Evolutionary conservation across 2,797 vertebrate species (phyloP), one percentile per base, ranked within the genome.

Genomic region (Phoxinus dragarum): DNA sequence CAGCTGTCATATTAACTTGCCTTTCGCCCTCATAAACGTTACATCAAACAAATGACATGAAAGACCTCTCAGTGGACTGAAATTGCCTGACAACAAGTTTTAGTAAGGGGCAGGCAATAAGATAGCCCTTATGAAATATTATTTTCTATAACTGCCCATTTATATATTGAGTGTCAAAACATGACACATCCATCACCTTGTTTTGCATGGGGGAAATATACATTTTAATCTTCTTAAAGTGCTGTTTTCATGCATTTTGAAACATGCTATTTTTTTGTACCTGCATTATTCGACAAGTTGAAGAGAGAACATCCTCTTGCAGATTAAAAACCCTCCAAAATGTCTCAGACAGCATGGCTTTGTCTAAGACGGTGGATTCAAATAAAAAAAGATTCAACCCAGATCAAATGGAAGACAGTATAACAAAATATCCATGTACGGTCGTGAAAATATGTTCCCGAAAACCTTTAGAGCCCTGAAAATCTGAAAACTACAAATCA

Each of bases 11-110:
- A 81, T 78, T 86, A 81, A 75, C 76, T 86, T 82, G 80, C 64
- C 66, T 82, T 80, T 87, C 47, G 36, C 56, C 87, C 73, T 83
- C 77, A 59, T 85, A 78, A 87, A 82, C n/a, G 34, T 66, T 64
- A 68, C 84, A 89, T 88, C 88, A 89, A 80, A 87, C 75, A 78
- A 84, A 81, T 86, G 74, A 64, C 79, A 76, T 75, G 36, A 82
- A 83, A 88, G 74, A 68, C 68, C 52, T 86, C 86, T 74, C 82
- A 27, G 75, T 54, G 75, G 88, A 79, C 23, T 54, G n/a, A 56
- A 81, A 81, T 72, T 84, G 76, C 82, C 52, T 69, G 34, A 78
- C 66, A 84, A 84, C 61, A 79, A 67, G 52, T 78, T 76, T 56
- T 59, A 84, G 12, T 72, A 67, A 78, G 47, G 47, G 21, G 52